Conservation (phyloP, 2,888 invertebrate species). For the Neoascia interrupta region DNA sequence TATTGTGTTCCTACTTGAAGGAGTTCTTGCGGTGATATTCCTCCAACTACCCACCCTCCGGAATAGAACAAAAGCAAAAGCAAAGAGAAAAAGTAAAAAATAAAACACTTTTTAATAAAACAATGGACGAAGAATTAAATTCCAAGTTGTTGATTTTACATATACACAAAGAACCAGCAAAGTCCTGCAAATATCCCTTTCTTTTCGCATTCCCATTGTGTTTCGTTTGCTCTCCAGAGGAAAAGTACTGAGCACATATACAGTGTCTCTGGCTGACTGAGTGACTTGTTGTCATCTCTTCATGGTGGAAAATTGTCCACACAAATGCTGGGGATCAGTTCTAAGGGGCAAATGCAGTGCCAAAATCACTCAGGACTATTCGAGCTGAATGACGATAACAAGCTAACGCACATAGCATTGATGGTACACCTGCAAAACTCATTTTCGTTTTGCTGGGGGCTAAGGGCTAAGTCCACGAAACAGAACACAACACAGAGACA, state of each 20-base stretch:
- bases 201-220: constrained; percentile 13
- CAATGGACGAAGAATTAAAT: constrained; percentile 49
- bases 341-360: too few species aligned
- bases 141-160: constrained; percentile 64
- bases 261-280: constrained; percentile 27
- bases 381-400: too few species aligned
- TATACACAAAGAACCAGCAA: constrained; percentile 4
- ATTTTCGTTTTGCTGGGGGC: too few species aligned
- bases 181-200: constrained; percentile 17
- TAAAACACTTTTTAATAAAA: constrained; percentile 40
- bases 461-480: too few species aligned
- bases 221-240: constrained; percentile 55
- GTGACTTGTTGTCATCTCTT: constrained; percentile 64
- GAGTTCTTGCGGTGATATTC: constrained; percentile 43
- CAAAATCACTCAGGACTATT: too few species aligned
- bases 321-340: constrained; percentile 33
- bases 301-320: constrained; percentile 33
- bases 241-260: constrained; percentile 42
- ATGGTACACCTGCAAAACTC: too few species aligned
- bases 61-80: constrained; percentile 29
- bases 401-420: too few species aligned
- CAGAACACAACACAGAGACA: too few species aligned
- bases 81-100: too few species aligned
- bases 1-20: constrained; percentile 23
- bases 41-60: too few species aligned